phyloP scores from a whole-genome alignment of 2,113 vertebrate genomes.

The Poicephalus meyeri region DNA sequence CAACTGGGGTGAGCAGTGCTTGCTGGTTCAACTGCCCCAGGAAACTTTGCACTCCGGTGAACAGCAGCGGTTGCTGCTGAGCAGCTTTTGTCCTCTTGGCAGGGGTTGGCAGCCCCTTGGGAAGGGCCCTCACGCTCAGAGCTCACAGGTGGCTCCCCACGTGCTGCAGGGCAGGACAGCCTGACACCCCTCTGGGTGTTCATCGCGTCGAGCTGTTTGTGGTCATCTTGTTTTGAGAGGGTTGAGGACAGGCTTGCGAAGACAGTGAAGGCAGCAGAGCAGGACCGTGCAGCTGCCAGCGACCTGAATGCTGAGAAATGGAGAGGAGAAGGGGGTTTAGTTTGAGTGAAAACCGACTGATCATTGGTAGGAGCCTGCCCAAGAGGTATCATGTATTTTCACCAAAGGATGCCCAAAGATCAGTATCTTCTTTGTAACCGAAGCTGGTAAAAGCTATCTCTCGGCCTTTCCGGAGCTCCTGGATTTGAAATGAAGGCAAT shows the following conservation, averaged over 20 bases:
- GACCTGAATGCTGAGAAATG: background rate
- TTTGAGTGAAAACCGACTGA: background rate
- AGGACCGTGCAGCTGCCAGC: background rate
- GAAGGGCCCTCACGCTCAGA: accelerated
- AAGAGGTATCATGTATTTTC: background rate
- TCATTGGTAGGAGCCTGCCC: background rate
- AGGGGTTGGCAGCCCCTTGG: background rate
- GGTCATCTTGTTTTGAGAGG: background rate
- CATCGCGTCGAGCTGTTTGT: background rate
- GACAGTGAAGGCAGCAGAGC: background rate
- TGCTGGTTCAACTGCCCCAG: background rate
- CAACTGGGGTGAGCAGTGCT: background rate
- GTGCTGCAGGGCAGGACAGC: background rate
- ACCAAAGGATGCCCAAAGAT: background rate
- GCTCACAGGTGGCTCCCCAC: accelerated
- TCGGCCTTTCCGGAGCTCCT: background rate
- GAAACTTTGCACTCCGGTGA: accelerated
- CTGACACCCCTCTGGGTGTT: too few species aligned
- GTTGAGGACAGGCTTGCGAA: background rate
- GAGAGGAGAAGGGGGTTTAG: background rate
- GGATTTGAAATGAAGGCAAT: background rate
- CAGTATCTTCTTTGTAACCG: background rate
- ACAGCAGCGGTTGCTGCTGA: background rate
- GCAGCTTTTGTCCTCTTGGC: background rate
- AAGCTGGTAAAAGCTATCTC: background rate